These are phyloP conservation scores for Elmis aenea DNA, from an alignment of 2,888 invertebrate genomes.

Conservation along the genomic window DNA sequence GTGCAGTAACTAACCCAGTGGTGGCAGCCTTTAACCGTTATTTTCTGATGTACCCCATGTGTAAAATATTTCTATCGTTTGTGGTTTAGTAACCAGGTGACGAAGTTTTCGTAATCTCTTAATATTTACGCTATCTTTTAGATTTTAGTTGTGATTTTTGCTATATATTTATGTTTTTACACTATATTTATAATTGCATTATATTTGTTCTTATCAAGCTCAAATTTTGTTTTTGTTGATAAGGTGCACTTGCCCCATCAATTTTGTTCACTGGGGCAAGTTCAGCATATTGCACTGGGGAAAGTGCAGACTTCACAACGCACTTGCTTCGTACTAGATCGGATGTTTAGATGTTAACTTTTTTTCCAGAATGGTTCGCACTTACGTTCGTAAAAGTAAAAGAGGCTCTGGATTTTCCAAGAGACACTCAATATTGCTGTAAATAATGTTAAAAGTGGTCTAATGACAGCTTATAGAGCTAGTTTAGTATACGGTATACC, in stretches of 20 bases:
- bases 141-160: constrained; percentile 12
- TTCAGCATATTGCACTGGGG: constrained; percentile 5
- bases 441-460: constrained; percentile 12
- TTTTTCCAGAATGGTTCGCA: constrained; percentile 5
- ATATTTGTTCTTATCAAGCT: constrained; percentile 6
- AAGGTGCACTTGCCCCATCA: constrained; percentile 7
- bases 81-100: constrained; percentile 11
- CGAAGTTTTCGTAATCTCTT: constrained; percentile 9
- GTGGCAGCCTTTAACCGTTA: background rate
- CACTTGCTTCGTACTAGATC: background rate
- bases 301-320: background rate
- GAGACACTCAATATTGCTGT: constrained; percentile 11
- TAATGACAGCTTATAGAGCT: constrained; percentile 12
- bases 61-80: constrained; percentile 7
- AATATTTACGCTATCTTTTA: constrained; percentile 10
- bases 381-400: constrained; percentile 2
- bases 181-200: constrained; percentile 10
- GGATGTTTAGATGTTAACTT: constrained; percentile 2
- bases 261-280: constrained; percentile 6
- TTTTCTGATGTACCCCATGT: no score
- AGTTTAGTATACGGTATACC: constrained; percentile 11
- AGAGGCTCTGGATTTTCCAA: constrained; percentile 5
- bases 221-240: constrained; percentile 9
- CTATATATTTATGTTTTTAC: constrained; percentile 13
- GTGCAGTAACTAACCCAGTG: background rate